Percentiles rank a stretch among this genome's conserved stretches.
phyloP scores from a whole-genome alignment of 2,888 invertebrate genomes.

The Cryptocheilus praepositus region DNA sequence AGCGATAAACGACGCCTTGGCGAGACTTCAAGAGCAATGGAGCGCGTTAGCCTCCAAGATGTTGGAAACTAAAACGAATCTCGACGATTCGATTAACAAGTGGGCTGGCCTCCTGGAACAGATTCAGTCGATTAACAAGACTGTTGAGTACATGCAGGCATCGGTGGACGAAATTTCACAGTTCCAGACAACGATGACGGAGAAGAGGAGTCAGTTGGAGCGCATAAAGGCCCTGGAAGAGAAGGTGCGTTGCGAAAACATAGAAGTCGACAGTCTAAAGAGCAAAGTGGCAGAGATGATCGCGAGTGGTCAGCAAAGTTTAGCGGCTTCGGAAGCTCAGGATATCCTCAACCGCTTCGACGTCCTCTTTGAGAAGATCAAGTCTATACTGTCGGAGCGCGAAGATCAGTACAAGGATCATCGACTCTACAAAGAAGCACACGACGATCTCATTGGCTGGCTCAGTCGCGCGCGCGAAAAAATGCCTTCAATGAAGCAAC shows the following conservation, averaged over 20 bases:
- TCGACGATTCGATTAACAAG: conserved; percentile 92
- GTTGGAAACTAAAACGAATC: conserved; percentile 90
- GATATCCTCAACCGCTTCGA: conserved; percentile 91
- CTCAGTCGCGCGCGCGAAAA: conserved; percentile 91
- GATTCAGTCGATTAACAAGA: conserved; percentile 89
- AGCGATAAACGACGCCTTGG: conserved; percentile 88
- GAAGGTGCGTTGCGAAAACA: conserved; percentile 91
- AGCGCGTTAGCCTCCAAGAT: conserved; percentile 90
- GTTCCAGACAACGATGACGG: conserved; percentile 87
- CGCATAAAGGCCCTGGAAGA: conserved; percentile 90
- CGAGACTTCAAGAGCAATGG: conserved; percentile 93
- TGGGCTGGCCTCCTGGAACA: conserved; percentile 94
- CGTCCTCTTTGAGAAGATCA: conserved; percentile 84
- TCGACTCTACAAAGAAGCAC: conserved; percentile 91
- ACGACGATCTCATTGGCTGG: conserved; percentile 93
- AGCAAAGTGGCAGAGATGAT: conserved; percentile 91
- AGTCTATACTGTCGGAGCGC: conserved; percentile 83
- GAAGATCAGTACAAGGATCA: conserved; percentile 93
- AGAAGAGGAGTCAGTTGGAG: conserved; percentile 90
- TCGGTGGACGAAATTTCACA: conserved; percentile 84
- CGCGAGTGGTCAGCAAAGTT: conserved; percentile 88
- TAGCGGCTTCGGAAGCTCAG: conserved; percentile 89
- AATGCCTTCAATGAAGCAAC: conserved; percentile 90
- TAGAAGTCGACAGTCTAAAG: conserved; percentile 91
- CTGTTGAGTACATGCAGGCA: conserved; percentile 86